Conservation (phyloP, 2,888 invertebrate genomes). For the Cheilosia vernalis region DNA sequence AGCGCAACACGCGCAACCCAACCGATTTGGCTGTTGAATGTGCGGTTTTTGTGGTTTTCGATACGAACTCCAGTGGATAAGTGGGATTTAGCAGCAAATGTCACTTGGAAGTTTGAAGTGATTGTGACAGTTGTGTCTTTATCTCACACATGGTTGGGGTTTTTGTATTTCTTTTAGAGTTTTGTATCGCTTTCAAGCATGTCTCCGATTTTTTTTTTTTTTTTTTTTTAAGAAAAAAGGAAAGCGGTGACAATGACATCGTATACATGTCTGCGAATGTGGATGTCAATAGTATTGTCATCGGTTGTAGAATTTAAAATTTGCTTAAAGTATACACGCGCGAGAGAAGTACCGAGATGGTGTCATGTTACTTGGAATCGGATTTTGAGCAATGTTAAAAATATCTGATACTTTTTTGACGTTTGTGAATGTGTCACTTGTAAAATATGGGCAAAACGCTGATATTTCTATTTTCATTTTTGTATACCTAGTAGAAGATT, state of each 20-base stretch:
- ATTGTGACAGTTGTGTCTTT: slow-evolving; percentile 46
- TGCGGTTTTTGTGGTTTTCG: slow-evolving; percentile 59
- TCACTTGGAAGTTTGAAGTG: slow-evolving; percentile 39
- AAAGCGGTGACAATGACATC: background rate
- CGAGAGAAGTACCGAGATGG: too few species aligned
- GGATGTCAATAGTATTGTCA: background rate
- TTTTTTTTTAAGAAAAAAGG: background rate
- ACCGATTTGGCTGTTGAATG: slow-evolving; percentile 49
- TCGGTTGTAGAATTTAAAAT: background rate
- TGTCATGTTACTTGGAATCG: too few species aligned
- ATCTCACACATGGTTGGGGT: slow-evolving; percentile 2
- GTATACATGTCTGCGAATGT: background rate
- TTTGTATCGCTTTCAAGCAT: slow-evolving; percentile 18
- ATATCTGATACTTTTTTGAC: too few species aligned
- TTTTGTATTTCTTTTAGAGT: slow-evolving; percentile 4
- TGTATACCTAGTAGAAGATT: too few species aligned
- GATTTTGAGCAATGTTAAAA: too few species aligned
- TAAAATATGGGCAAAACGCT: too few species aligned
- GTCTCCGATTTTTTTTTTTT: slow-evolving; percentile 22
- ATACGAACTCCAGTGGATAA: background rate
- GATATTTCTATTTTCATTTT: too few species aligned
- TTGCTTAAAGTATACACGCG: too few species aligned
- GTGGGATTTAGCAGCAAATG: slow-evolving; percentile 48
- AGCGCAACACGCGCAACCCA: slow-evolving; percentile 47
- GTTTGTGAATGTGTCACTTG: too few species aligned